These are phyloP conservation scores for Enteromius unitaeniatus DNA, from an alignment of 2,797 vertebrate genomes.

Conservation along the genomic window DNA sequence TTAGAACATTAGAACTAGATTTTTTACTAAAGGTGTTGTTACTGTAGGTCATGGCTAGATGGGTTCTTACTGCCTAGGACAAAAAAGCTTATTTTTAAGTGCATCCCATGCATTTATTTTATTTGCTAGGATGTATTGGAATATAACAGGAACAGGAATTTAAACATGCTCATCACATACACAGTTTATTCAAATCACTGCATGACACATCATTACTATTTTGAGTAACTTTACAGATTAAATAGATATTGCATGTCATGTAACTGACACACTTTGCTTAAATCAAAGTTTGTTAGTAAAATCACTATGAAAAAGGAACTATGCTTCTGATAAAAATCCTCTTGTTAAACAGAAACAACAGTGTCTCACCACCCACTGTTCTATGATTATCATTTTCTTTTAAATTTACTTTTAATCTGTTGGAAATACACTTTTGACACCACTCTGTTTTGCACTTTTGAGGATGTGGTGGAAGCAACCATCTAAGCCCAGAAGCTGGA, in stretches of 20 bases:
- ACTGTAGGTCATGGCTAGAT: neutral
- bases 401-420: neutral
- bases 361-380: neutral
- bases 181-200: no score
- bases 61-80: neutral
- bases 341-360: neutral
- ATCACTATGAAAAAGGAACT: neutral
- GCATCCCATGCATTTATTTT: neutral
- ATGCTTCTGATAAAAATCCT: conserved; percentile 1
- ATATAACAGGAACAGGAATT: no score
- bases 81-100: neutral
- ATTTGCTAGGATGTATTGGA: no score
- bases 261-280: no score
- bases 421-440: conserved; percentile 5
- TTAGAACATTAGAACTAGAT: neutral
- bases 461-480: neutral
- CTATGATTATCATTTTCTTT: neutral
- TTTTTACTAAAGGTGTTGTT: neutral
- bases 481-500: conserved; percentile 6
- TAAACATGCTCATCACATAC: no score
- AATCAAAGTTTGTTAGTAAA: no score
- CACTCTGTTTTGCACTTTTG: neutral
- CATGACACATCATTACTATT: no score
- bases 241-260: no score
- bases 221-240: no score